Percentiles rank a stretch among this genome's conserved stretches.
phyloP scores from a whole-genome alignment of 2,113 vertebrate species.

The Vulpes lagopus region DNA sequence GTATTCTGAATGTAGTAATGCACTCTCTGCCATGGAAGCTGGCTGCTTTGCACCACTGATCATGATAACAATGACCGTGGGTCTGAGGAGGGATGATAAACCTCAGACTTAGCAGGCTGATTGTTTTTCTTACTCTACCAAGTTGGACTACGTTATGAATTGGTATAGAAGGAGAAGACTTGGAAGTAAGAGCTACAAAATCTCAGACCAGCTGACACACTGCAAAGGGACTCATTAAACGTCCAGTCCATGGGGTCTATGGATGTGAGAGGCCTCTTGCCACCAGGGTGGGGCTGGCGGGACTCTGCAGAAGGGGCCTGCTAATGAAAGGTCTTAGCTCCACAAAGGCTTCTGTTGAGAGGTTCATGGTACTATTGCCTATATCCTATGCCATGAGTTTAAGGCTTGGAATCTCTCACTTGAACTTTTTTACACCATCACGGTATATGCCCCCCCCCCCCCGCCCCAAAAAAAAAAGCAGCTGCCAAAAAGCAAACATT shows the following conservation, averaged over 20 bases:
- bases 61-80: not conserved
- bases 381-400: conserved; percentile 39
- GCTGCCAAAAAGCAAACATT: conserved; percentile 77
- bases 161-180: not conserved
- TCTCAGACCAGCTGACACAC: not conserved
- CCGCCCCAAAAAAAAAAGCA: conserved; percentile 41
- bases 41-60: not conserved
- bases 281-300: not conserved
- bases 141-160: not conserved
- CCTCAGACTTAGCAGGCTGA: not conserved
- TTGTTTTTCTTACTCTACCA: not conserved
- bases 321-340: not conserved
- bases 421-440: conserved; percentile 71
- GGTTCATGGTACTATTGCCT: not conserved
- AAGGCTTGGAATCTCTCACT: conserved; percentile 69
- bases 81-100: not conserved
- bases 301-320: not conserved
- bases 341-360: not conserved
- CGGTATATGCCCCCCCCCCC: not conserved
- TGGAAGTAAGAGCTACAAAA: not conserved
- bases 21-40: not conserved
- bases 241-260: not conserved
- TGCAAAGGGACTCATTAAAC: not conserved
- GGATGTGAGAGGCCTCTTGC: not conserved
- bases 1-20: not conserved